phyloP scores from a whole-genome alignment of 2,888 invertebrate genomes.

The Phragmatobia fuliginosa region DNA sequence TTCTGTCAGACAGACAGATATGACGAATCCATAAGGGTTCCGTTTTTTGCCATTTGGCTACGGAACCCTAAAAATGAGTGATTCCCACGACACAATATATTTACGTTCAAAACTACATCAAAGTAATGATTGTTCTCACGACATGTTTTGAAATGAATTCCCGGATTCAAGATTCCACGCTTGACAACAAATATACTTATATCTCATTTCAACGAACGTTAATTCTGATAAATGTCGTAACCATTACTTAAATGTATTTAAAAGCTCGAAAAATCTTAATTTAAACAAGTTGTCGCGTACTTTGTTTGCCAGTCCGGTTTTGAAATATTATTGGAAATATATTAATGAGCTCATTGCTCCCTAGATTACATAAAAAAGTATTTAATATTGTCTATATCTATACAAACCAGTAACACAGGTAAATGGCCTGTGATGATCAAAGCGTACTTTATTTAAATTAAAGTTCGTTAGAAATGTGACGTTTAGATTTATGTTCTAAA shows the following conservation, averaged over 20 bases:
- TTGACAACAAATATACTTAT: background rate
- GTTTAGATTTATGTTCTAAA: background rate
- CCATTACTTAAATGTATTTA: background rate
- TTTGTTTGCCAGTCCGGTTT: background rate
- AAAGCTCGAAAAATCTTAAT: background rate
- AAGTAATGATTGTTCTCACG: background rate
- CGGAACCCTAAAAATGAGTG: too few relatives aligned
- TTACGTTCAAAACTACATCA: background rate
- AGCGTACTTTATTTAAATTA: background rate
- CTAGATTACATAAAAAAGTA: background rate
- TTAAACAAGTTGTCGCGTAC: background rate
- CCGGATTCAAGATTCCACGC: background rate
- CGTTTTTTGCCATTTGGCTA: too few relatives aligned
- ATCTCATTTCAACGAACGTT: background rate
- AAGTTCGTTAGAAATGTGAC: background rate
- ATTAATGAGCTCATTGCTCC: background rate
- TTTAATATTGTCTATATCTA: background rate
- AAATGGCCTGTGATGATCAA: background rate
- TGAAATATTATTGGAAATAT: background rate
- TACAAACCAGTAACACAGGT: background rate
- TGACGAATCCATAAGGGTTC: too few relatives aligned
- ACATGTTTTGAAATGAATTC: background rate
- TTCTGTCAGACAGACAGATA: too few relatives aligned
- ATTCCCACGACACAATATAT: background rate
- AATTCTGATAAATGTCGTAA: background rate